Evolutionary conservation across 2,888 invertebrate genomes (phyloP), one percentile per base, ranked within the genome.

Genomic region (Eurois occulta): DNA sequence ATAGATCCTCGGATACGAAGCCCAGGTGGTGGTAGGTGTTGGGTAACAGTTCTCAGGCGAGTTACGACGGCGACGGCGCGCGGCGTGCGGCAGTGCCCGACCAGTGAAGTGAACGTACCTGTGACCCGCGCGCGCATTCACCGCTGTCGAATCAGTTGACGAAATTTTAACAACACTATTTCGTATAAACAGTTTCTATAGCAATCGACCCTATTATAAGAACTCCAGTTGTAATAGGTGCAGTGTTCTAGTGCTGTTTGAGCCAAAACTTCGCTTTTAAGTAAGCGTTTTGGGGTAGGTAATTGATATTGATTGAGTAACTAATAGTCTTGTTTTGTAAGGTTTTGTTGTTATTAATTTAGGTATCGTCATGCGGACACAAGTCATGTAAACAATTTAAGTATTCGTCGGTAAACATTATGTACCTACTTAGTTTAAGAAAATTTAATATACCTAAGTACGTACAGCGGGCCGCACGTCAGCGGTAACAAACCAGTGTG

Each of bases 71-170:
- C 71, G 35, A 64, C 67, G 72, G 38, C 71, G 24, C 24, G 48
- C 64, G 46, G 28, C 75, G 64, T 35, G 73, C 75, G 73, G 35
- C 82, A 69, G 55, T 79, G 38, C 78, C 18, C 70, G 71, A 77
- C 77, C 84, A 89, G 89, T 89, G 18, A 84, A 81, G 78, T 79
- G 80, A 72, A 83, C 80, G 85, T 75, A 73, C 76, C 76, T 43
- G 78, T 32, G 77, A 55, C 77, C 73, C 72, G 82, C 85, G 89
- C 87, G 86, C 77, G 86, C 81, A 75, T 78, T 73, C 77, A 68
- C 70, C 60, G 41, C 64, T 72, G 58, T 48, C 67, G 58, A 85
- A 81, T 58, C 66, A 65, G 18, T 75, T 76, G 75, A 79, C 72
- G 83, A 87, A 86, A 80, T 83, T 68, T 80, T 69, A 80, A 62